A percentile compares a stretch with the other conserved stretches of the same genome.
Conservation (phyloP, 2,113 vertebrate species). For the Falcunculus frontatus region DNA sequence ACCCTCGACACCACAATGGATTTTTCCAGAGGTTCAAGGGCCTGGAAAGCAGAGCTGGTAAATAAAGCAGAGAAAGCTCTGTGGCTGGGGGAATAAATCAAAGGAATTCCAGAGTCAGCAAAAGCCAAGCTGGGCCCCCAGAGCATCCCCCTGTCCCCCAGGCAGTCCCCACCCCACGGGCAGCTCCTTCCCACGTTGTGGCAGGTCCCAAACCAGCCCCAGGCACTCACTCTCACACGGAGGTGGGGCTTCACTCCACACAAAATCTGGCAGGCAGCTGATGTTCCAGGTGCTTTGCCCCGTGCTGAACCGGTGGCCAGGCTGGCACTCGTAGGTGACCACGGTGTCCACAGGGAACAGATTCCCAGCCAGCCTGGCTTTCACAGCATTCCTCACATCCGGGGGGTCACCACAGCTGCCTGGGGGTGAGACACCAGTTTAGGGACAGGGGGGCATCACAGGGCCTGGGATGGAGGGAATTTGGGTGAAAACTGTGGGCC, state of each 20-base stretch:
- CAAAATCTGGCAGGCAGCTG: background rate
- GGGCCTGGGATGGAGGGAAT: background rate
- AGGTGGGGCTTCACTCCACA: background rate
- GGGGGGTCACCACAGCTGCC: constrained; percentile 45
- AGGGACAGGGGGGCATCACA: background rate
- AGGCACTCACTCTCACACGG: background rate
- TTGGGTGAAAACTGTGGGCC: fast-evolving
- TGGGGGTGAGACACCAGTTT: background rate
- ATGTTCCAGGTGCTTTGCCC: background rate
- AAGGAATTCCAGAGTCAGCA: background rate
- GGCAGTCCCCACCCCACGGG: fast-evolving
- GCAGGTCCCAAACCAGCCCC: fast-evolving
- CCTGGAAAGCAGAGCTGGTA: background rate
- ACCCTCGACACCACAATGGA: fast-evolving
- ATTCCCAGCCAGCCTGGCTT: background rate
- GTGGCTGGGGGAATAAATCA: background rate
- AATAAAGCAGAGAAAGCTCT: background rate
- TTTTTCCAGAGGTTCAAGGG: background rate
- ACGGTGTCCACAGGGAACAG: background rate
- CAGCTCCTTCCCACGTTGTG: background rate
- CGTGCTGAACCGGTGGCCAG: background rate
- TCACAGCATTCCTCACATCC: background rate
- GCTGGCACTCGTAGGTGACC: background rate
- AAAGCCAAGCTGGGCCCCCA: background rate
- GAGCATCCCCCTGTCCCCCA: background rate